Evolutionary conservation across 2,888 invertebrate genomes (phyloP).

Genomic region (Sturmia bella): DNA sequence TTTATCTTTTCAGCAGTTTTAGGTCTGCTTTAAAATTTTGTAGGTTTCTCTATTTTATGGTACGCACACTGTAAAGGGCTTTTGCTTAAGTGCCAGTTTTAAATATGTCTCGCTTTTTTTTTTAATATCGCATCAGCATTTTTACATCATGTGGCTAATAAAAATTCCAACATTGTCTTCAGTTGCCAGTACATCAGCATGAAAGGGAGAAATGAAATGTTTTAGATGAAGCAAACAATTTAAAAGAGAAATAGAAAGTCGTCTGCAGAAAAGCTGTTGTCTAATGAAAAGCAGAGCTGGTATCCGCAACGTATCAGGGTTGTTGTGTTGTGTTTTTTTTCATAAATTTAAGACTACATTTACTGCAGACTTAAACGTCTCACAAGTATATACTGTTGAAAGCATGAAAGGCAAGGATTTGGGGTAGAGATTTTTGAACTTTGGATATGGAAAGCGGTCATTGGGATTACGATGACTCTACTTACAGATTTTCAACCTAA

Average conservation of each 20-base stretch:
- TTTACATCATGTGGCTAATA: constrained; percentile 76
- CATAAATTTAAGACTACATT: too few species aligned
- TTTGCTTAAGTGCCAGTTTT: constrained; percentile 57
- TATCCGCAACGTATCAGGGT: too few species aligned
- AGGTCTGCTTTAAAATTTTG: background rate
- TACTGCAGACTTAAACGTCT: too few species aligned
- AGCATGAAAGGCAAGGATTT: too few species aligned
- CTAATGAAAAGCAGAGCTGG: background rate
- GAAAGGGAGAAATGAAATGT: constrained; percentile 5
- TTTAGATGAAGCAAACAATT: constrained; percentile 4
- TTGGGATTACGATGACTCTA: too few species aligned
- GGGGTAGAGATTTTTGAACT: too few species aligned
- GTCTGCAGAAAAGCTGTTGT: background rate
- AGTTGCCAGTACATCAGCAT: constrained; percentile 76
- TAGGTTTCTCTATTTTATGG: constrained; percentile 1
- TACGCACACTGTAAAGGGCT: constrained; percentile 31
- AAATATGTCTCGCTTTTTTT: constrained; percentile 38
- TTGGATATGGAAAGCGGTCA: too few species aligned
- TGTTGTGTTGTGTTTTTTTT: too few species aligned
- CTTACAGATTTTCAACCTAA: too few species aligned
- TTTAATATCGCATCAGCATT: constrained; percentile 44
- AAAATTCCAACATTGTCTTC: constrained; percentile 79
- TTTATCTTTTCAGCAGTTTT: background rate
- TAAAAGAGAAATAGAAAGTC: constrained; percentile 22
- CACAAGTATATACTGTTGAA: too few species aligned